phyloP scores from a whole-genome alignment of 1,140 invertebrate species.

The Cydia fagiglandana region DNA sequence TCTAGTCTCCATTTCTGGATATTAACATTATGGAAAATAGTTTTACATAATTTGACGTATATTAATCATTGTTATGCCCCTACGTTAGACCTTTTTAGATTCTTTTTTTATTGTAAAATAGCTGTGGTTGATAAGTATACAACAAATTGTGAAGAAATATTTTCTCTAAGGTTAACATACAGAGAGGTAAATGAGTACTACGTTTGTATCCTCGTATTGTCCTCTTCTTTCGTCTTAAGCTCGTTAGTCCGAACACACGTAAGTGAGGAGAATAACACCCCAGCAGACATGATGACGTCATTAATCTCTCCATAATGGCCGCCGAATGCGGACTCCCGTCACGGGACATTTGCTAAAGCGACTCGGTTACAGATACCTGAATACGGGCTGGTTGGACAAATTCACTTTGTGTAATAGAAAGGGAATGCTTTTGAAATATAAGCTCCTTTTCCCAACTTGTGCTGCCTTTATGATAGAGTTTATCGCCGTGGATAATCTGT shows the following conservation, averaged over 20 bases:
- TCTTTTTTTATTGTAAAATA: too few species aligned
- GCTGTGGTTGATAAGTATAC: too few species aligned
- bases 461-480: constrained; percentile 5
- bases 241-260: not conserved
- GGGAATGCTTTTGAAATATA: constrained; percentile 18
- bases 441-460: not conserved
- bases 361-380: constrained; percentile 29
- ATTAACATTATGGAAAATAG: too few species aligned
- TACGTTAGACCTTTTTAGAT: too few species aligned
- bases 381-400: constrained; percentile 9
- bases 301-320: constrained; percentile 61
- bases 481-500: not conserved
- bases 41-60: too few species aligned
- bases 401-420: constrained; percentile 15
- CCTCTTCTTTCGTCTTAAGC: too few species aligned
- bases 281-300: constrained; percentile 54
- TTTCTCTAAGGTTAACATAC: too few species aligned
- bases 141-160: too few species aligned
- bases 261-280: not conserved
- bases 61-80: too few species aligned
- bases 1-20: too few species aligned
- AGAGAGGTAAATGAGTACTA: too few species aligned
- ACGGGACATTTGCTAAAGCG: constrained; percentile 46
- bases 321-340: constrained; percentile 52
- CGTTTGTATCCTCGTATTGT: too few species aligned